phyloP scores from a whole-genome alignment of 2,113 vertebrate genomes.

The Phaetusa simplex region DNA sequence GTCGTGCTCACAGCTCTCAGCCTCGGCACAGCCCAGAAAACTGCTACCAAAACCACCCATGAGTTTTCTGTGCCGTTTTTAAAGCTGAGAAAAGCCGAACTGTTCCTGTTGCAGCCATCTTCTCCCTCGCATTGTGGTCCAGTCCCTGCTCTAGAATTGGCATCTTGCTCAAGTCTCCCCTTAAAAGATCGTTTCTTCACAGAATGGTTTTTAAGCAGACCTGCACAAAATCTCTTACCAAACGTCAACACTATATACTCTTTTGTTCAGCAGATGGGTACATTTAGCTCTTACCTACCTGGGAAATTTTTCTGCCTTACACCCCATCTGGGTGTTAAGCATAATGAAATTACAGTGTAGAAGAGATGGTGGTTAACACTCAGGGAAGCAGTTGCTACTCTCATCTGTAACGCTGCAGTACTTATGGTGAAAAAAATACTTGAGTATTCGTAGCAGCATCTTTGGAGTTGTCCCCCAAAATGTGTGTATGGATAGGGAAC shows the following conservation, averaged over 20 bases:
- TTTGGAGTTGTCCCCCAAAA: not conserved
- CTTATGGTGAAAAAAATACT: not conserved
- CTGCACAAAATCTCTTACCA: not conserved
- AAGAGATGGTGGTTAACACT: not conserved
- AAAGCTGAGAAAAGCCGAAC: not conserved
- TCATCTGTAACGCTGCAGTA: fast-evolving
- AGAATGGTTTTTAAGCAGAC: not conserved
- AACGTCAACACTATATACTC: not conserved
- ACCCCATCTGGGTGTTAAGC: not conserved
- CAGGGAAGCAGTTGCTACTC: not conserved
- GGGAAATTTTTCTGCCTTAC: not conserved
- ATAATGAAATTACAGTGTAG: not conserved
- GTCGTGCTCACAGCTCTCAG: not conserved
- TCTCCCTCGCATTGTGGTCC: not conserved
- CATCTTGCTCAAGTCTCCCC: not conserved
- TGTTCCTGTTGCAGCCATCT: not conserved
- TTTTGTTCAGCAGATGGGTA: not conserved
- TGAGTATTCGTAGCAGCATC: fast-evolving
- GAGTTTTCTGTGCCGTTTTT: not conserved
- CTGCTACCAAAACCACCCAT: too few species aligned
- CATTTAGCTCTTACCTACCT: not conserved
- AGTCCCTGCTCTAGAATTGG: too few species aligned
- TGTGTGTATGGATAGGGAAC: not conserved
- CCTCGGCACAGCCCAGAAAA: not conserved
- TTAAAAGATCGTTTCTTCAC: not conserved